phyloP scores from a whole-genome alignment of 2,113 vertebrate species.

The Anoura caudifer region DNA sequence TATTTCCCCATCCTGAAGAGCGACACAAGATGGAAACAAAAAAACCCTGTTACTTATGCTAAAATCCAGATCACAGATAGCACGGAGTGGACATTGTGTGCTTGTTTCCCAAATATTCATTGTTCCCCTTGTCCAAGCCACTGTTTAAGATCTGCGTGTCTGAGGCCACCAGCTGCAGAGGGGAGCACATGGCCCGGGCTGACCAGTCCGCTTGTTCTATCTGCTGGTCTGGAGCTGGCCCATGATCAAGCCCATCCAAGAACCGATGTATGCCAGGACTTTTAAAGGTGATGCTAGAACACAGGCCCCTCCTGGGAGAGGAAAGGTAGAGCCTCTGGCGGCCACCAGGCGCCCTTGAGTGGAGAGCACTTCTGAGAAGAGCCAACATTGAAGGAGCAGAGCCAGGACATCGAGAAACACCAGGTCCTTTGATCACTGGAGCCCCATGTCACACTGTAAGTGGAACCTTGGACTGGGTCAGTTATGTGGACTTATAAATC shows the following conservation, averaged over 20 bases:
- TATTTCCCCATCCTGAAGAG: neutral
- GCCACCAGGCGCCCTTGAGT: neutral
- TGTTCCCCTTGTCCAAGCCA: neutral
- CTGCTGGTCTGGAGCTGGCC: neutral
- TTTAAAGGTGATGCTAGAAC: neutral
- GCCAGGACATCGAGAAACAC: neutral
- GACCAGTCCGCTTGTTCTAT: neutral
- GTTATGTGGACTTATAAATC: neutral
- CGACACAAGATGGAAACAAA: neutral
- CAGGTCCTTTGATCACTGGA: neutral
- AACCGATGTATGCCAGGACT: neutral
- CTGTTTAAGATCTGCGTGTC: neutral
- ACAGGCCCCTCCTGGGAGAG: neutral
- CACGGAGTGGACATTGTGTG: neutral
- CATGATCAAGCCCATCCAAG: neutral
- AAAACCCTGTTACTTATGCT: neutral
- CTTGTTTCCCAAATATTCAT: neutral
- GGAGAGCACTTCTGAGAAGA: neutral
- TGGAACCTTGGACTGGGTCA: neutral
- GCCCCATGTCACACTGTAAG: fast-evolving
- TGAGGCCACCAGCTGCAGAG: neutral
- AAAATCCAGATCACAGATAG: neutral
- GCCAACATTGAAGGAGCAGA: neutral
- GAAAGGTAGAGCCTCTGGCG: fast-evolving
- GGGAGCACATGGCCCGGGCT: neutral